These are phyloP conservation scores for Limnephilus lunatus DNA, from an alignment of 2,888 invertebrate genomes.

Conservation along the genomic window DNA sequence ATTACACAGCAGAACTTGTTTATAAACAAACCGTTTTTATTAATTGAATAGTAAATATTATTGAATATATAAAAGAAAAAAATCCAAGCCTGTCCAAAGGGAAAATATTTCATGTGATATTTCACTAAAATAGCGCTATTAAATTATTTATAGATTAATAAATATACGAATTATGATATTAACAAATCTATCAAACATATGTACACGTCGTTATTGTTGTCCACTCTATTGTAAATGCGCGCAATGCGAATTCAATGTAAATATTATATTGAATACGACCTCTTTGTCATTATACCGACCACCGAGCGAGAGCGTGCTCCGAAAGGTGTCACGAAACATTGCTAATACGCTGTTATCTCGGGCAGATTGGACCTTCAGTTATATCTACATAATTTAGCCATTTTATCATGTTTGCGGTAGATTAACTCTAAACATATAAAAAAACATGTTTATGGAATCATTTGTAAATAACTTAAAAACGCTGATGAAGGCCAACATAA, in stretches of 20 bases:
- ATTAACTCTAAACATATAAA: conserved; percentile 6
- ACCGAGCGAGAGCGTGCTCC: background rate
- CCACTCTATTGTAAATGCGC: background rate
- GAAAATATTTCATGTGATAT: background rate
- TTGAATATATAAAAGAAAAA: too few species aligned
- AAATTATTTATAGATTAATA: background rate
- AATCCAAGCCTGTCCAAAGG: background rate
- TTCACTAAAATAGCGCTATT: background rate
- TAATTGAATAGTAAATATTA: too few species aligned
- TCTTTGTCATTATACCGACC: background rate
- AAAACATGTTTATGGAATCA: background rate
- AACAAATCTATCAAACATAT: background rate
- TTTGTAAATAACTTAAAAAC: background rate
- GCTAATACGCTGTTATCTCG: background rate
- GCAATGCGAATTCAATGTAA: background rate
- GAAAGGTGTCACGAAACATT: conserved; percentile 4
- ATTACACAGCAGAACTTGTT: too few species aligned
- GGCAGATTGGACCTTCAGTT: conserved; percentile 24
- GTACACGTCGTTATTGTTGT: background rate
- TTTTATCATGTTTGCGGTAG: conserved; percentile 22
- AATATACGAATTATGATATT: background rate
- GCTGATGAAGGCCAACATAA: background rate
- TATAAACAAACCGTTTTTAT: too few species aligned
- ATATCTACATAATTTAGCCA: conserved; percentile 19
- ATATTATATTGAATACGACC: background rate